Base-by-base conservation (phyloP, 2,113 vertebrate species). In the Sander vitreus region DNA sequence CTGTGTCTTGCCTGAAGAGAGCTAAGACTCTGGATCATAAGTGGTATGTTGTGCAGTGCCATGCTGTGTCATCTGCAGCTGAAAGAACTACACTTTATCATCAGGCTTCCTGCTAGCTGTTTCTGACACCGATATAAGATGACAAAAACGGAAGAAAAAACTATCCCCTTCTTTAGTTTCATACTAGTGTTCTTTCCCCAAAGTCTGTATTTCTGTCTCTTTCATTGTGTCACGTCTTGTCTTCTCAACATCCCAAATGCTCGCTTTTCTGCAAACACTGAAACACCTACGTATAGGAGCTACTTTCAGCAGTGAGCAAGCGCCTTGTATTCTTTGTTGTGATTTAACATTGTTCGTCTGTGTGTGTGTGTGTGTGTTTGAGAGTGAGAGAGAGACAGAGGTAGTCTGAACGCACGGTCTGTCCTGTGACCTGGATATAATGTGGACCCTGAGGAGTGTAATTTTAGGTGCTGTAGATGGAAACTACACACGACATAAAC, bases 381-480 rank as follows among this genome's bases (percentile, higher is more conserved):
- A 11, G 23, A 19, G 30, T 36, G 14, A 54, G n/a, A 55, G 45
- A 53, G 27, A 68, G 43, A 62, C 19, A 39, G 33, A 33, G 25
- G 59, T 54, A 54, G 64, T 83, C 86, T 82, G 66, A 58, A 86
- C 77, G 70, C 69, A 66, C 6, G 3, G 36, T 73, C 68, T 81
- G 79, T 80, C 76, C 83, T 79, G 75, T 88, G 83, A 93, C 85
- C 88, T 85, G 77, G 83, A 85, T 81, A 76, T 83, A 78, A 91
- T 18, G 60, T 21, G 53, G 53, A 76, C 68, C 62, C 80, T 1
- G 60, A 76, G 81, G 74, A 85, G 16, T 23, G 74, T 5, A 27
- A 69, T 78, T 81, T 81, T 23, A 55, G 67, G 57, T 84, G 78
- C 62, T 54, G 72, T 66, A 7, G 10, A 59, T 63, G 48, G 66